Conservation (phyloP, 2,113 vertebrate genomes). For the Himantopus leucocephalus region DNA sequence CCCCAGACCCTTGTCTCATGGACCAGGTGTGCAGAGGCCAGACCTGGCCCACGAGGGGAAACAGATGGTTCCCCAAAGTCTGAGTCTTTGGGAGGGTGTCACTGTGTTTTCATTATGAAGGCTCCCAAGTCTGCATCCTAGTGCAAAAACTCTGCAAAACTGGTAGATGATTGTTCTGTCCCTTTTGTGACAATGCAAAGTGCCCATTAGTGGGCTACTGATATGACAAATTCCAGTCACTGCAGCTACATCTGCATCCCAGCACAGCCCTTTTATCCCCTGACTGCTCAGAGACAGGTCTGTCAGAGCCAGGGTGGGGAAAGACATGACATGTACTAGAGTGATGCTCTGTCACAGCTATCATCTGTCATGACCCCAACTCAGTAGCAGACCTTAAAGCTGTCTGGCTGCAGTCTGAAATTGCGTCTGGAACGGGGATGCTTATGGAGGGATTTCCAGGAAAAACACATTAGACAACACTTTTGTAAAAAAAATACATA, state of each 20-base stretch:
- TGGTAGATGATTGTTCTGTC: background rate
- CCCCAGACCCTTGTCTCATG: background rate
- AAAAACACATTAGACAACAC: background rate
- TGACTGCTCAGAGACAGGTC: background rate
- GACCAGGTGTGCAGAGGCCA: background rate
- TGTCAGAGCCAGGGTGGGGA: background rate
- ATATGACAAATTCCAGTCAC: background rate
- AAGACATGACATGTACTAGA: background rate
- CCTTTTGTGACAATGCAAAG: background rate
- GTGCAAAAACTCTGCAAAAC: background rate
- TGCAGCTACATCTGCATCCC: background rate
- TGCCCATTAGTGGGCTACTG: accelerated
- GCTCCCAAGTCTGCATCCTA: background rate
- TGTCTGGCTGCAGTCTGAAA: background rate
- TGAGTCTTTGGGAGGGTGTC: background rate
- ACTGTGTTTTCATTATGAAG: background rate
- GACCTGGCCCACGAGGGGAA: background rate
- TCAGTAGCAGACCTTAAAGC: background rate
- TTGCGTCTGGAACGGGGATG: background rate
- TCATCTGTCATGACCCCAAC: background rate
- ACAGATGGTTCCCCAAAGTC: background rate
- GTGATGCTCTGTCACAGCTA: background rate
- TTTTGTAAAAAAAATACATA: background rate
- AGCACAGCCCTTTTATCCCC: background rate
- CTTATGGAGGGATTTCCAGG: background rate